phyloP scores from a whole-genome alignment of 2,888 invertebrate genomes.

The Caenorhabditis japonica region DNA sequence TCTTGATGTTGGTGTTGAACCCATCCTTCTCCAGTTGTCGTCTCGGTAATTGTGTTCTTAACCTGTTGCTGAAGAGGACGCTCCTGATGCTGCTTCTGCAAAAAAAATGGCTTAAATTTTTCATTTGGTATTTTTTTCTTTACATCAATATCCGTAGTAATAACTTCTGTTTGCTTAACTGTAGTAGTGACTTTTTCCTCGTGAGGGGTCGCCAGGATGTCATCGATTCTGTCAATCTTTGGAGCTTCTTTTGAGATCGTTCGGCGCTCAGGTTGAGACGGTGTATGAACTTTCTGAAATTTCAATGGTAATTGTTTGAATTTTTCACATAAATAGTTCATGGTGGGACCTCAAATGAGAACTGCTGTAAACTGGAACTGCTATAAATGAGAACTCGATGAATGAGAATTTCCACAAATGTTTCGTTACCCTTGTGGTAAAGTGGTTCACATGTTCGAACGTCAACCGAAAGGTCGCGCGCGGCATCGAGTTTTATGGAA shows the following conservation, averaged over 20 bases:
- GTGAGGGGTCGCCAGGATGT: constrained; percentile 37
- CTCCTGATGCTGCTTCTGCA: constrained; percentile 49
- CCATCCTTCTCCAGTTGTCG: constrained; percentile 58
- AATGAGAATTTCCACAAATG: too few relatives aligned
- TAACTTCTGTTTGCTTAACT: constrained; percentile 38
- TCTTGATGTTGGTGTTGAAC: constrained; percentile 52
- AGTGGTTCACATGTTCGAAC: too few relatives aligned
- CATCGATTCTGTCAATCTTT: constrained; percentile 57
- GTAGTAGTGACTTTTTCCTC: constrained; percentile 28
- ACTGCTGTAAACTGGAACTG: too few relatives aligned
- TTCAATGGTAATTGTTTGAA: too few relatives aligned
- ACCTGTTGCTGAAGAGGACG: constrained; percentile 47
- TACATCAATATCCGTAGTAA: constrained; percentile 46
- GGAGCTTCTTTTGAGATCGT: constrained; percentile 40
- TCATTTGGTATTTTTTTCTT: constrained; percentile 1
- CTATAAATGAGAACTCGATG: too few relatives aligned
- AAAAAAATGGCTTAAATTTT: constrained; percentile 1
- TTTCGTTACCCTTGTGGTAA: too few relatives aligned
- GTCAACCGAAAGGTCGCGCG: too few relatives aligned
- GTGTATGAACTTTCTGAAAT: constrained; percentile 56
- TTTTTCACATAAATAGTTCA: too few relatives aligned
- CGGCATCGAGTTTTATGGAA: too few relatives aligned
- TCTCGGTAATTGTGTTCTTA: constrained; percentile 51
- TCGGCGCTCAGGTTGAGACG: constrained; percentile 44
- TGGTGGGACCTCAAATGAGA: too few relatives aligned